A percentile compares a stretch with the other conserved stretches of the same genome.
Conservation (phyloP, 2,888 invertebrate genomes). For the Globia sparganii region DNA sequence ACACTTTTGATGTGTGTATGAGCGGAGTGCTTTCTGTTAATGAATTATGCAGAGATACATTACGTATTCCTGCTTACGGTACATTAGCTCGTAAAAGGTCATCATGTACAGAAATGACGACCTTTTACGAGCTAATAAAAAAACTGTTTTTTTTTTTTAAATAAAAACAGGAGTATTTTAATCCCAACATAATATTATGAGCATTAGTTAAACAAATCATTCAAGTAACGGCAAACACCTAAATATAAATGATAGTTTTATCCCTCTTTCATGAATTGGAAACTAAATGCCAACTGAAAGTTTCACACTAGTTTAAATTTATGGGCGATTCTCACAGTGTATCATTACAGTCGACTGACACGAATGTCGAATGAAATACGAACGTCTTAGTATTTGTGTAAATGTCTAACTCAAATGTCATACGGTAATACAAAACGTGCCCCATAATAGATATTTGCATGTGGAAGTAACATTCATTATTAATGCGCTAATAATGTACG, state of each 20-base stretch:
- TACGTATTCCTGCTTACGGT: constrained; percentile 46
- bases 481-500: background rate
- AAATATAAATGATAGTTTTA: background rate
- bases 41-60: constrained; percentile 55
- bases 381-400: constrained; percentile 7
- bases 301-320: constrained; percentile 1
- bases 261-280: constrained; percentile 6
- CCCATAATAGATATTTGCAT: background rate
- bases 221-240: background rate
- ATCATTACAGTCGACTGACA: background rate
- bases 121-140: constrained; percentile 47
- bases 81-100: constrained; percentile 54
- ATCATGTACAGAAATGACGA: constrained; percentile 27
- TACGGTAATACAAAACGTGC: background rate
- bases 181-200: background rate
- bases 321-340: background rate
- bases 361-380: background rate
- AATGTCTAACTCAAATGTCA: background rate
- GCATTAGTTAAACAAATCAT: background rate
- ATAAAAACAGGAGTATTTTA: background rate
- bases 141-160: background rate
- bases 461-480: background rate
- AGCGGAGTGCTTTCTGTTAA: constrained; percentile 25
- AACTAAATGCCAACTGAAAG: background rate
- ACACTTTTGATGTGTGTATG: too few relatives aligned